Evolutionary conservation across 2,797 vertebrate genomes (phyloP), one percentile per base, ranked within the genome.

Genomic region (Sebastes baramenuke): DNA sequence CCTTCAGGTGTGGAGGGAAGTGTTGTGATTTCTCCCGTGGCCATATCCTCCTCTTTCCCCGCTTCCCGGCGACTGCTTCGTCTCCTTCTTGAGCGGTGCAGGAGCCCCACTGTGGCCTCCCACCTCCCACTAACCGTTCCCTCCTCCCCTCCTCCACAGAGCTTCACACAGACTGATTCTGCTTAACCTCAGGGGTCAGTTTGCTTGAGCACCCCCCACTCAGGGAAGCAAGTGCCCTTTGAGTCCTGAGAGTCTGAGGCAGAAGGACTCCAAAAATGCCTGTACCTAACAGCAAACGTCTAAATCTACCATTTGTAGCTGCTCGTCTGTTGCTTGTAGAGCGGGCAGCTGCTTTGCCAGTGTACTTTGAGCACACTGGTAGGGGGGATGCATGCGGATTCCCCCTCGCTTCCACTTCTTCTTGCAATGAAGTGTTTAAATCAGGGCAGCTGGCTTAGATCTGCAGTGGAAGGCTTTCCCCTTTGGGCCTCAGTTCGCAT

Each of bases 11-110:
- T 90, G 49, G 96, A 80, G 52, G 97, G 97, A 84, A 99, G 95
- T 22, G 98, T 98, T 73, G 97, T 96, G 95, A 99, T 97, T 86
- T 94, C 95, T 87, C 97, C 97, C 5, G 97, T 96, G 80, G 97
- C 97, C 96, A 97, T 97, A 90, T 93, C 91, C 84, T 87, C 81
- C 77, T 80, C 78, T 77, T 77, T 78, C 49, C 79, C 60, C 38
- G 54, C 77, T 70, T 82, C 85, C 89, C 76, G 77, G 82, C 61
- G 66, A 83, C 85, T 92, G 75, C 75, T 77, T 79, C 64, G 76
- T 84, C 86, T 91, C 80, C 88, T 88, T 81, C 84, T 89, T 79
- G 67, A 87, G 87, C 67, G 77, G 88, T 56, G 79, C 81, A 86
- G 91, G 82, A 89, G 87, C 85, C 92, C 89, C 78, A 38, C 77